Evolutionary conservation across 2,888 invertebrate species (phyloP), one percentile per base, ranked within the genome.

Genomic region (Liopterus haemorrhoidalis): DNA sequence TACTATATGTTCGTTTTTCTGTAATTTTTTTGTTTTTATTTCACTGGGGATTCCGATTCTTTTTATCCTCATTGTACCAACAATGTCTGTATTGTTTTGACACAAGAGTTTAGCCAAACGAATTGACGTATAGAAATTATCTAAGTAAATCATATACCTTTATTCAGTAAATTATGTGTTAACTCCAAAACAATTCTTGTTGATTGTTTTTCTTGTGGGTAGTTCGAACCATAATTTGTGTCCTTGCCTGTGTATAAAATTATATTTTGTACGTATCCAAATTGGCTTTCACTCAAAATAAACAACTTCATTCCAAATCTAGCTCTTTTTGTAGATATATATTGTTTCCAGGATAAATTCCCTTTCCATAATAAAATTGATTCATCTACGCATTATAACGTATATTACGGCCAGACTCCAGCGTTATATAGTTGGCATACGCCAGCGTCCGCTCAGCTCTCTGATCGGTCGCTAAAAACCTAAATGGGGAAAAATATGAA

Each of bases 81-180:
- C 51, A 51, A 51, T 51, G 44, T 51, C 51, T 32, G 49, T 48
- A 27, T 51, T 51, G 42, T 51, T 51, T 48, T 51, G 42, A 51
- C 49, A 51, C 47, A 51, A 51, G 47, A 51, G 32, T 50, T 51
- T 41, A 41, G 50, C 51, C 50, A 51, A 51, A 51, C 46, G 50
- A 51, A 51, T 51, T 41, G 51, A 51, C 21, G 43, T 46, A 51
- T 49, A 50, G 41, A 48, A 50, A 48, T 51, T 45, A 50, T 48
- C 50, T 48, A 50, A 35, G 43, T 49, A 50, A 50, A 50, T 50
- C 33, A 31, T 50, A 50, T 50, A 49, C 45, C 45, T 50, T 50
- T 50, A 50, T 49, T 46, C 45, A 50, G 48, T 49, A 49, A 49
- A 45, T 50, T 48, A 49, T 49, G 49, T 49, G 35, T 27, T 49